These are phyloP conservation scores for Gastrophryne carolinensis DNA, from an alignment of 2,797 vertebrate species.

Conservation along the genomic window DNA sequence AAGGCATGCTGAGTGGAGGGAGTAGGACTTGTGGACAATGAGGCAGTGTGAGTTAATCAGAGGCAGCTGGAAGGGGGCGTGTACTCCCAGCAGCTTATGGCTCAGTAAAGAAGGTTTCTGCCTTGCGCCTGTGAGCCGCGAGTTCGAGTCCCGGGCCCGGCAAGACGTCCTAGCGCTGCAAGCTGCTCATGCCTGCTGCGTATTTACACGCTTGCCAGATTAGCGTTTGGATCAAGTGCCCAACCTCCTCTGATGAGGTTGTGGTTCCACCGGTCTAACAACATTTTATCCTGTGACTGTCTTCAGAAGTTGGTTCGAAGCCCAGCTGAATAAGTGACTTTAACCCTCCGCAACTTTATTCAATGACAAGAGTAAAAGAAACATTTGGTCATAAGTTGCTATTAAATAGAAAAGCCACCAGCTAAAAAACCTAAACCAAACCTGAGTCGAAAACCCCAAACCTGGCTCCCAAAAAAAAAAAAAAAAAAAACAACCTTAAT, in stretches of 20 bases:
- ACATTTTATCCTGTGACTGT: slow-evolving; percentile 19
- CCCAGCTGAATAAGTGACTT: too few relatives aligned
- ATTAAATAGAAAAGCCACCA: too few relatives aligned
- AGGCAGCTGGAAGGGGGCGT: neutral
- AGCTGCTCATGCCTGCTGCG: slow-evolving; percentile 18
- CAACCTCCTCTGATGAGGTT: neutral
- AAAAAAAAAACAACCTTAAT: too few relatives aligned
- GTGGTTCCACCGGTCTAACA: slow-evolving; percentile 42
- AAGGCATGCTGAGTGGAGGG: too few relatives aligned
- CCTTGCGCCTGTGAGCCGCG: neutral
- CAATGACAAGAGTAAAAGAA: too few relatives aligned
- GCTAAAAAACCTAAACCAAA: too few relatives aligned
- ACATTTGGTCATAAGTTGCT: too few relatives aligned
- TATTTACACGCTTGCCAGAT: slow-evolving; percentile 49
- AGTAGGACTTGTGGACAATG: too few relatives aligned
- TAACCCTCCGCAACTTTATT: too few relatives aligned
- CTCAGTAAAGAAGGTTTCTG: neutral
- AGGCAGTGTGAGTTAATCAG: neutral
- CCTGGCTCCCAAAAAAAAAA: too few relatives aligned
- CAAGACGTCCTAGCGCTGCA: slow-evolving; percentile 43
- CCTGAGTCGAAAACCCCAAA: too few relatives aligned
- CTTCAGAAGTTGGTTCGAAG: too few relatives aligned
- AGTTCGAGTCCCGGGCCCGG: slow-evolving; percentile 25
- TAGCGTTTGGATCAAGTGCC: slow-evolving; percentile 37
- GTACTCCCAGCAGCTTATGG: neutral